phyloP scores from a whole-genome alignment of 2,888 invertebrate genomes.

The Lacanobia wlatinum region DNA sequence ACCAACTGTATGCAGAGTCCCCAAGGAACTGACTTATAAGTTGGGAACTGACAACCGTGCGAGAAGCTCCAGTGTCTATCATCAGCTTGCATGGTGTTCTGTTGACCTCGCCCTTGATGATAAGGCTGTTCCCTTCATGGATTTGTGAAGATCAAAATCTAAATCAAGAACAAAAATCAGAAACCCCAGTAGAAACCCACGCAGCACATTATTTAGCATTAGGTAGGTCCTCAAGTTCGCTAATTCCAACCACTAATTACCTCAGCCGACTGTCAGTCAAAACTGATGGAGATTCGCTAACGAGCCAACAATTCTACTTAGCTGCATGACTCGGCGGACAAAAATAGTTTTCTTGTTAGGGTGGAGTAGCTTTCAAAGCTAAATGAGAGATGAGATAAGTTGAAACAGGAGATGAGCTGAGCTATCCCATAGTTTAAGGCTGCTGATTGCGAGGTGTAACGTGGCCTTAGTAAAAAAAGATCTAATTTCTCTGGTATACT shows the following conservation, averaged over 20 bases:
- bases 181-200: not conserved
- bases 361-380: slow-evolving; percentile 28
- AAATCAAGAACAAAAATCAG: not conserved
- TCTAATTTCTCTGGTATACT: not conserved
- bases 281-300: slow-evolving; percentile 66
- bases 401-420: not conserved
- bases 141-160: no score
- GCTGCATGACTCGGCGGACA: slow-evolving; percentile 68
- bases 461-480: not conserved
- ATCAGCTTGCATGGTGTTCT: no score
- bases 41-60: no score
- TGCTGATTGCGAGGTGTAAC: no score
- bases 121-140: no score
- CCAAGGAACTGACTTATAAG: no score
- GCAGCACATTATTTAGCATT: slow-evolving; percentile 14
- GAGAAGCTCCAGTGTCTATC: no score
- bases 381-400: slow-evolving; percentile 17
- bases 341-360: slow-evolving; percentile 62
- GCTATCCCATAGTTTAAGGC: no score
- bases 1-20: no score
- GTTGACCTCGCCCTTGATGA: no score
- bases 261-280: slow-evolving; percentile 68
- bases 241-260: slow-evolving; percentile 63
- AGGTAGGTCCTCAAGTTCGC: slow-evolving; percentile 35
- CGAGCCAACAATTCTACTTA: slow-evolving; percentile 69